Percentiles rank a stretch among this genome's conserved stretches.
These are phyloP conservation scores for Hemicordylus capensis DNA, from an alignment of 2,113 vertebrate genomes.

Conservation along the genomic window DNA sequence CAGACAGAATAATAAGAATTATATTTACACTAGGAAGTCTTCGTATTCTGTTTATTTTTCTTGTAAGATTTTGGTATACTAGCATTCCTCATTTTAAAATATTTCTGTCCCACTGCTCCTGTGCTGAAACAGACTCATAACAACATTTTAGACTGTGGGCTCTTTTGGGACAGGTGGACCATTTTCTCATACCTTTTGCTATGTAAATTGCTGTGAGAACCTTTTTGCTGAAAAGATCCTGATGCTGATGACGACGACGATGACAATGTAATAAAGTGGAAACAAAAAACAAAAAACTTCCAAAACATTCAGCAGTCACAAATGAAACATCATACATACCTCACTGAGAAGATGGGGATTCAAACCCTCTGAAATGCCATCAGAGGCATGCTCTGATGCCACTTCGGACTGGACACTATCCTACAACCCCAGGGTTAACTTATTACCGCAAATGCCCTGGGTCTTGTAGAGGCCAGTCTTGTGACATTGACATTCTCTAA, in stretches of 20 bases:
- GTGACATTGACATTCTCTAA: neutral
- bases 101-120: neutral
- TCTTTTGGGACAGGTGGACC: too few relatives aligned
- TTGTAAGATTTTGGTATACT: neutral
- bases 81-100: neutral
- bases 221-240: too few relatives aligned
- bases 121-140: neutral
- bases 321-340: neutral
- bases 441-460: neutral
- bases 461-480: neutral
- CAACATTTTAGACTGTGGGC: too few relatives aligned
- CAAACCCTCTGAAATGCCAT: neutral
- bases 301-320: neutral
- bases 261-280: too few relatives aligned
- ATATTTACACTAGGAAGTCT: neutral
- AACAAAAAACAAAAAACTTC: too few relatives aligned
- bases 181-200: too few relatives aligned
- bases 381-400: neutral
- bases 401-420: neutral
- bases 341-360: neutral
- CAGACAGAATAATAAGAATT: neutral
- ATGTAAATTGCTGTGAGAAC: too few relatives aligned
- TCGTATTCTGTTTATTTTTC: neutral
- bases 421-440: neutral
- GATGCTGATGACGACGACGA: too few relatives aligned